These are phyloP conservation scores for Diarsia dahlii DNA, from an alignment of 2,888 invertebrate genomes.

Conservation along the genomic window DNA sequence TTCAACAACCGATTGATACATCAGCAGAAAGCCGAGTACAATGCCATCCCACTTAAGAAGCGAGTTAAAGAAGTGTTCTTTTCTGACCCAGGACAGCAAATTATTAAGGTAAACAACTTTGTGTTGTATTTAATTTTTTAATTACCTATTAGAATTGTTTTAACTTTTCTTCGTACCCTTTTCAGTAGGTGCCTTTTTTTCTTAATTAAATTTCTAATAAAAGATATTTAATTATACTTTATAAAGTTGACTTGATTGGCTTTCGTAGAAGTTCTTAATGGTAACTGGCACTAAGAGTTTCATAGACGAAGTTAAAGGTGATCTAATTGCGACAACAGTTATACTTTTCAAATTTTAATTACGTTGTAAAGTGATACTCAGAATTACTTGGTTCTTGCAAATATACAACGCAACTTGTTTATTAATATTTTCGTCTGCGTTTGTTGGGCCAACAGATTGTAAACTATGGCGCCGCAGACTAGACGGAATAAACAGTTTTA, in stretches of 20 bases:
- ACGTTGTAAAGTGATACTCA: constrained; percentile 42
- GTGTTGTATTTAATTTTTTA: constrained; percentile 4
- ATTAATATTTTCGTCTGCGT: constrained; percentile 41
- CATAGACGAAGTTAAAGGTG: constrained; percentile 33
- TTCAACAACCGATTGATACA: constrained; percentile 83
- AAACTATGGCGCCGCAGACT: constrained; percentile 13
- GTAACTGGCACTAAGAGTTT: constrained; percentile 51
- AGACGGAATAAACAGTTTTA: constrained; percentile 27
- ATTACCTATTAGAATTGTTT: constrained; percentile 10
- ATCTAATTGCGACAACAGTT: constrained; percentile 45
- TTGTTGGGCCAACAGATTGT: constrained; percentile 40
- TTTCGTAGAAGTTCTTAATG: constrained; percentile 47
- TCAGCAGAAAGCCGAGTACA: constrained; percentile 87
- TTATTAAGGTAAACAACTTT: constrained; percentile 82
- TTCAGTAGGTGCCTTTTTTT: constrained; percentile 10
- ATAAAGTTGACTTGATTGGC: constrained; percentile 27
- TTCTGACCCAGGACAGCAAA: constrained; percentile 86
- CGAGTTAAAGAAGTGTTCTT: constrained; percentile 87
- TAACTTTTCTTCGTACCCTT: constrained; percentile 7
- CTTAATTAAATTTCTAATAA: constrained; percentile 41
- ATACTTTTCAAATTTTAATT: constrained; percentile 40
- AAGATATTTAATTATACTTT: constrained; percentile 36
- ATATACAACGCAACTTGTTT: constrained; percentile 31
- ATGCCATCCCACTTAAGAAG: constrained; percentile 85
- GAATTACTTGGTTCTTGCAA: constrained; percentile 25